These are phyloP conservation scores for Microcebus tavaratra DNA, from an alignment of 2,113 vertebrate species.

Conservation along the genomic window DNA sequence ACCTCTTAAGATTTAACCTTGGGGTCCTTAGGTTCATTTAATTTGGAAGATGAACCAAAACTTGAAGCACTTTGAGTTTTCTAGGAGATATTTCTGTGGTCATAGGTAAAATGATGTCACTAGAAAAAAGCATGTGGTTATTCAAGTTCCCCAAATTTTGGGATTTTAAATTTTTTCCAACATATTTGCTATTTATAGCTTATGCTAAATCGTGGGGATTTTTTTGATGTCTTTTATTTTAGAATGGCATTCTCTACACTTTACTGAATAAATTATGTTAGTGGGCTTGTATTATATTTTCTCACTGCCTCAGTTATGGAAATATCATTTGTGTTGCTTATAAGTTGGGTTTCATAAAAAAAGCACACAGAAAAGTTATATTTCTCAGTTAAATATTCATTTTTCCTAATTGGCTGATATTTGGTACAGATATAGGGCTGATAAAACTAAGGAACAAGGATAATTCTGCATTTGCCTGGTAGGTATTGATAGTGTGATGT, in stretches of 20 bases:
- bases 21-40: background rate
- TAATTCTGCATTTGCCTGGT: background rate
- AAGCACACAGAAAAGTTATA: background rate
- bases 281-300: background rate
- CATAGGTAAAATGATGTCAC: background rate
- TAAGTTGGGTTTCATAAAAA: background rate
- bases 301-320: background rate
- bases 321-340: background rate
- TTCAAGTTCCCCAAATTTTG: background rate
- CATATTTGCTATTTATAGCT: background rate
- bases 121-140: background rate
- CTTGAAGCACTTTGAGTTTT: background rate
- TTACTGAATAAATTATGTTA: background rate
- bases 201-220: background rate
- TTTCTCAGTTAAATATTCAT: conserved; percentile 7
- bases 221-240: background rate
- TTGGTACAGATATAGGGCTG: background rate
- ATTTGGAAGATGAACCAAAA: background rate
- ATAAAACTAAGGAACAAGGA: background rate
- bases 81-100: background rate
- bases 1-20: background rate
- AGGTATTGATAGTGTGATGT: background rate
- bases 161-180: background rate
- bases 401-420: background rate
- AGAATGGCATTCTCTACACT: background rate